Percentiles rank a stretch among this genome's conserved stretches.
Evolutionary conservation across 2,797 vertebrate genomes (phyloP).

Genomic region (Pipistrellus pipistrellus): DNA sequence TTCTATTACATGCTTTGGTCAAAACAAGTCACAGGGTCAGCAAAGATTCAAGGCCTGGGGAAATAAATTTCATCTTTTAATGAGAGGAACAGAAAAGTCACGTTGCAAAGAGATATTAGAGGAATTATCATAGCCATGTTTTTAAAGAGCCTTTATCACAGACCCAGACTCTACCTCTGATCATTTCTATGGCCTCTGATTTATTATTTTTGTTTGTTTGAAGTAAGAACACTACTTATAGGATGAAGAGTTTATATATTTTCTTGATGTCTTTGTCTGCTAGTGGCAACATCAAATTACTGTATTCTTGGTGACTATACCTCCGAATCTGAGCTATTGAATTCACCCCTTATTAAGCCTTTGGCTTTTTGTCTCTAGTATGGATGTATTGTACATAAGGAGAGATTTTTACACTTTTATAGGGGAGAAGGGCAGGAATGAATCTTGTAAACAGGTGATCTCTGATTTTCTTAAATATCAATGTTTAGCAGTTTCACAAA

Average conservation of each 20-base stretch:
- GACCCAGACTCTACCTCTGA: background rate
- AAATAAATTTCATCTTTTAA: slow-evolving; percentile 16
- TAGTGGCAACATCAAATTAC: background rate
- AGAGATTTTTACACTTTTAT: background rate
- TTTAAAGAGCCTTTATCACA: background rate
- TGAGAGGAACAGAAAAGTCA: slow-evolving; percentile 10
- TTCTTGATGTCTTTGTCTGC: slow-evolving; percentile 8
- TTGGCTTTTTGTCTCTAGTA: slow-evolving; percentile 23
- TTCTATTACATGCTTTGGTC: background rate
- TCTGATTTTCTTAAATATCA: slow-evolving; percentile 37
- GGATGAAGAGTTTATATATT: background rate
- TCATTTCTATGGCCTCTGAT: background rate
- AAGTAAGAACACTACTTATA: background rate
- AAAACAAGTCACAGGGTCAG: slow-evolving; percentile 12
- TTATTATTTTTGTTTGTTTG: slow-evolving; percentile 38
- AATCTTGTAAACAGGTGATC: background rate
- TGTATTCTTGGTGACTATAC: background rate
- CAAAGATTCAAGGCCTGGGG: background rate
- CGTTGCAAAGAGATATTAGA: background rate
- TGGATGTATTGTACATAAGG: background rate
- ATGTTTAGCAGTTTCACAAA: slow-evolving; percentile 14
- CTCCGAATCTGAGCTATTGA: slow-evolving; percentile 19
- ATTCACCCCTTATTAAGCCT: background rate
- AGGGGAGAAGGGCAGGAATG: background rate
- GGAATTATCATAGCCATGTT: background rate